phyloP scores from a whole-genome alignment of 2,888 invertebrate genomes.

The Vanessa cardui region DNA sequence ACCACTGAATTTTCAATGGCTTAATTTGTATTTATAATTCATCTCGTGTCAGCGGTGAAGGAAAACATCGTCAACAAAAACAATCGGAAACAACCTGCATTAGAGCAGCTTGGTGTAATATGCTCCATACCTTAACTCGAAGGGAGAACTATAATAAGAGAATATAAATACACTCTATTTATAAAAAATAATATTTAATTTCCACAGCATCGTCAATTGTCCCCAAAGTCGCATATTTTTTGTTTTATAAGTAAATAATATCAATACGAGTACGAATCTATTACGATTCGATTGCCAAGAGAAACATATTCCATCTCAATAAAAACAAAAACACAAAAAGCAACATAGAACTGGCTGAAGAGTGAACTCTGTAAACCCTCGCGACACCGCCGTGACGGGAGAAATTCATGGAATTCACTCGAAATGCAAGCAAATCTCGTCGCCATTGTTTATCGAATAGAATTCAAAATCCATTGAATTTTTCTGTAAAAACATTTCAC shows the following conservation, averaged over 20 bases:
- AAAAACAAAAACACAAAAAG: slow-evolving; percentile 48
- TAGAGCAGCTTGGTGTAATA: too few relatives aligned
- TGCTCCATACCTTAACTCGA: too few relatives aligned
- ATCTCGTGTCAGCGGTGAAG: too few relatives aligned
- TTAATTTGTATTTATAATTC: too few relatives aligned
- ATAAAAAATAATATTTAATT: too few relatives aligned
- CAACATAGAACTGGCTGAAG: slow-evolving; percentile 47
- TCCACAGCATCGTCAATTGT: too few relatives aligned
- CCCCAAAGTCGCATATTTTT: too few relatives aligned
- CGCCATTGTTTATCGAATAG: slow-evolving; percentile 27
- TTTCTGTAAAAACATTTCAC: slow-evolving; percentile 40
- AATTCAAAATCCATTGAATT: slow-evolving; percentile 43
- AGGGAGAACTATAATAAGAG: too few relatives aligned
- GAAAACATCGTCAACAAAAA: too few relatives aligned
- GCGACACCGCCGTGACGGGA: slow-evolving; percentile 48
- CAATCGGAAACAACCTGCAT: too few relatives aligned
- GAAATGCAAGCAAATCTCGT: slow-evolving; percentile 26
- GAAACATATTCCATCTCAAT: slow-evolving; percentile 35
- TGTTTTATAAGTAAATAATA: background rate
- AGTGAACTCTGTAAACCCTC: slow-evolving; percentile 50
- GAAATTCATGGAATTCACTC: slow-evolving; percentile 46
- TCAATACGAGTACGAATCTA: slow-evolving; percentile 14
- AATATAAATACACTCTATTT: too few relatives aligned
- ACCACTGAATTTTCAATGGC: too few relatives aligned
- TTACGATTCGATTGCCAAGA: slow-evolving; percentile 32